Base-by-base conservation (phyloP, 2,797 vertebrate species). In the Cottoperca gobio region DNA sequence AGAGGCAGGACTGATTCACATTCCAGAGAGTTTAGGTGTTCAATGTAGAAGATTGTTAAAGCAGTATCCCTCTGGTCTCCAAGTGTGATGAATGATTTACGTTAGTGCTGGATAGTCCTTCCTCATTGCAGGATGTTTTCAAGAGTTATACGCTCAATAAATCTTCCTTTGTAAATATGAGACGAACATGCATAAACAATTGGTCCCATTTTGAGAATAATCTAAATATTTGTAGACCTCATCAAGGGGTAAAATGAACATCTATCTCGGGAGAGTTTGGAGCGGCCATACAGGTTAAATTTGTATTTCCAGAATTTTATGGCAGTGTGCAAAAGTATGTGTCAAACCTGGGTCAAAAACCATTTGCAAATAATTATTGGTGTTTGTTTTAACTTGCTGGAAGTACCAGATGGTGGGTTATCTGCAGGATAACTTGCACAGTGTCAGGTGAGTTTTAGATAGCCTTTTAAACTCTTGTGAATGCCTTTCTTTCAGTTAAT, bases 361-460 rank as follows among this genome's bases (percentile, higher is more conserved):
- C 86, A 89, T 90, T 92, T 85, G 86, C 65, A 63, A 90, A 90
- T 85, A 91, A 90, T 88, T 86, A 82, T 62, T 88, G 50, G 69
- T 87, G 81, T 91, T 91, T 91, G 79, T 87, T 86, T 89, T 81
- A 81, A 85, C 66, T 79, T 78, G 62, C 62, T 79, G 33, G 39
- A 82, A 79, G 73, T 23, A 70, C 81, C 85, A 89, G 86, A 91
- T 90, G 84, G 71, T 71, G 74, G 43, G 23, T 76, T 79, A 50
- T 70, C 59, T 8, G 55, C 63, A 43, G 75, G 60, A 68, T 81
- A 73, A 57, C 39, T 76, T 12, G 31, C 11, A 42, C 16, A 70
- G 71, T 78, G 76, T 87, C 81, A 85, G 75, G 68, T 86, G 77
- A 84, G 39, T 67, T 82, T 80, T 46, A 48, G 48, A 75, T 75